A percentile compares a stretch with the other conserved stretches of the same genome.
Evolutionary conservation across 1,140 invertebrate species (phyloP).

Genomic region (Asobara japonica): DNA sequence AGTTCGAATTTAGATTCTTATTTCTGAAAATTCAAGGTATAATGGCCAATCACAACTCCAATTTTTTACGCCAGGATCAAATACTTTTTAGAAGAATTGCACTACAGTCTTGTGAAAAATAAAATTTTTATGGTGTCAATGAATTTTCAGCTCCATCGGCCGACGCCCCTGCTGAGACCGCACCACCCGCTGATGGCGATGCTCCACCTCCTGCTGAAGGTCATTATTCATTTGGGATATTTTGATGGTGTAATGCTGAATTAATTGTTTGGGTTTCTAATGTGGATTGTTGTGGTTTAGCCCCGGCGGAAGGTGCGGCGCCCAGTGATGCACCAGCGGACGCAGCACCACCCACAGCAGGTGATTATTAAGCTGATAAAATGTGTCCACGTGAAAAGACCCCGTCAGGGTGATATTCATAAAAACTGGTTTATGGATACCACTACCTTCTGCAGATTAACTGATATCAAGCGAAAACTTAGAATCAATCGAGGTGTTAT

Average conservation of each 20-base stretch:
- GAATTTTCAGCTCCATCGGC: conserved; percentile 49
- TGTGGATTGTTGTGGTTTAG: neutral
- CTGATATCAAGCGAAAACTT: too few relatives aligned
- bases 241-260: neutral
- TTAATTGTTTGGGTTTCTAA: neutral
- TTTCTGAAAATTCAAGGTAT: too few relatives aligned
- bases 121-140: neutral
- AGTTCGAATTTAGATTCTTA: too few relatives aligned
- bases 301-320: conserved; percentile 47
- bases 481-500: too few relatives aligned
- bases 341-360: conserved; percentile 54
- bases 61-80: too few relatives aligned
- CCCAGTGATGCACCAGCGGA: conserved; percentile 34
- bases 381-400: too few relatives aligned
- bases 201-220: conserved; percentile 51
- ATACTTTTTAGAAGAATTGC: too few relatives aligned
- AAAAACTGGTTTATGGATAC: too few relatives aligned
- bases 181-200: conserved; percentile 54
- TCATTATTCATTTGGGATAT: neutral
- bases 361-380: neutral
- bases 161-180: conserved; percentile 59
- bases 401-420: too few relatives aligned
- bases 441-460: too few relatives aligned
- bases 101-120: too few relatives aligned
- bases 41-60: too few relatives aligned